These are phyloP conservation scores for Drosophila subobscura DNA, from an alignment of 1,140 invertebrate species.

Conservation along the genomic window DNA sequence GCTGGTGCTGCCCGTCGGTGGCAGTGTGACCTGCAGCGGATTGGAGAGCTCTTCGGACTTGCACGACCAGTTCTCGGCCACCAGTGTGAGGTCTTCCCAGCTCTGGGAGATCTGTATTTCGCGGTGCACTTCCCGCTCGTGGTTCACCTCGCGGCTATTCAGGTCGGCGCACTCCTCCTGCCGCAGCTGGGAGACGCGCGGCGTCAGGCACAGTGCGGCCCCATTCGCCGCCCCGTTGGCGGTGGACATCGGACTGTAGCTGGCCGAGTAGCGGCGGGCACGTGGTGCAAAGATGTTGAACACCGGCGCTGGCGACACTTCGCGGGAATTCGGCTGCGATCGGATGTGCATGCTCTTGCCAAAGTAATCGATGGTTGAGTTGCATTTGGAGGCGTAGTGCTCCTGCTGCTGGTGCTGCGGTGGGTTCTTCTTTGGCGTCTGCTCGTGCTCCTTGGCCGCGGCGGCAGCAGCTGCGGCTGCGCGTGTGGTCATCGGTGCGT, in stretches of 20 bases:
- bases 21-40: slow-evolving; percentile 80
- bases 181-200: slow-evolving; percentile 92
- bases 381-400: slow-evolving; percentile 38
- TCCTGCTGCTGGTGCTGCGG: slow-evolving; percentile 8
- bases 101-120: slow-evolving; percentile 96
- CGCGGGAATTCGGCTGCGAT: slow-evolving; percentile 74
- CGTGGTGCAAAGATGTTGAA: slow-evolving; percentile 87
- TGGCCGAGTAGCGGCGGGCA: slow-evolving; percentile 92
- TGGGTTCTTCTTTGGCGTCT: slow-evolving; percentile 67
- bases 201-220: slow-evolving; percentile 88
- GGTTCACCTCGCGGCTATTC: slow-evolving; percentile 92
- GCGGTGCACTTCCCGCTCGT: slow-evolving; percentile 93
- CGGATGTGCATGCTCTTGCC: slow-evolving; percentile 69
- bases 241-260: slow-evolving; percentile 87
- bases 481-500: slow-evolving; percentile 75
- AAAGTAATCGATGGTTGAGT: slow-evolving; percentile 53
- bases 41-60: slow-evolving; percentile 85
- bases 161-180: slow-evolving; percentile 94
- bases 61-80: slow-evolving; percentile 86
- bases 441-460: slow-evolving; percentile 63
- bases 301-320: slow-evolving; percentile 82
- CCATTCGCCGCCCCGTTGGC: slow-evolving; percentile 30
- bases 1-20: slow-evolving; percentile 48
- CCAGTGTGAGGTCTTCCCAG: slow-evolving; percentile 93
- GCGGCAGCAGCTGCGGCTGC: slow-evolving; percentile 83